Conservation (phyloP, 2,113 vertebrate genomes). For the Dolichotis patagonum region DNA sequence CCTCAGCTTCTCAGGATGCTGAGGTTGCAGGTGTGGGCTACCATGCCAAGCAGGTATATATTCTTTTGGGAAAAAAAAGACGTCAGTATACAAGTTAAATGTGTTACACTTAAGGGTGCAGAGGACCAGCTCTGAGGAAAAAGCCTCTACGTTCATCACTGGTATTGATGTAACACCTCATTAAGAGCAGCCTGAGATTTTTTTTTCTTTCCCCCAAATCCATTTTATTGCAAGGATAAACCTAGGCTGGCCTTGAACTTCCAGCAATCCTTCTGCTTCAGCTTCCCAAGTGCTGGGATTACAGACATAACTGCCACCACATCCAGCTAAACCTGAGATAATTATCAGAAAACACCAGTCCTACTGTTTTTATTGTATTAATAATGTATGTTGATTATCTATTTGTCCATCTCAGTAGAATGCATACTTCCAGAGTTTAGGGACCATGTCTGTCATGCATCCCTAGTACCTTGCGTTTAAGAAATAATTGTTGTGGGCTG, state of each 20-base stretch:
- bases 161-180: background rate
- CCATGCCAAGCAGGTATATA: background rate
- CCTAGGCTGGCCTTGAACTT: too few species aligned
- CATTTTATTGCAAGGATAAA: too few species aligned
- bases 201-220: too few species aligned
- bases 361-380: background rate
- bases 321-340: background rate
- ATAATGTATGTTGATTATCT: background rate
- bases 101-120: background rate
- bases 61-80: background rate
- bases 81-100: background rate
- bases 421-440: background rate
- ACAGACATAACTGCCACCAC: too few species aligned
- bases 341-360: background rate
- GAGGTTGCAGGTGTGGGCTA: background rate
- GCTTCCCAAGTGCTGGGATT: background rate
- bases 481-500: background rate
- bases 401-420: background rate
- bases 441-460: background rate
- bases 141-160: background rate
- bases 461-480: background rate
- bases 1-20: background rate
- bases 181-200: slow-evolving; percentile 2
- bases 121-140: background rate
- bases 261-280: background rate